Base-by-base conservation (phyloP, 2,797 vertebrate species). In the Babyrousa celebensis region DNA sequence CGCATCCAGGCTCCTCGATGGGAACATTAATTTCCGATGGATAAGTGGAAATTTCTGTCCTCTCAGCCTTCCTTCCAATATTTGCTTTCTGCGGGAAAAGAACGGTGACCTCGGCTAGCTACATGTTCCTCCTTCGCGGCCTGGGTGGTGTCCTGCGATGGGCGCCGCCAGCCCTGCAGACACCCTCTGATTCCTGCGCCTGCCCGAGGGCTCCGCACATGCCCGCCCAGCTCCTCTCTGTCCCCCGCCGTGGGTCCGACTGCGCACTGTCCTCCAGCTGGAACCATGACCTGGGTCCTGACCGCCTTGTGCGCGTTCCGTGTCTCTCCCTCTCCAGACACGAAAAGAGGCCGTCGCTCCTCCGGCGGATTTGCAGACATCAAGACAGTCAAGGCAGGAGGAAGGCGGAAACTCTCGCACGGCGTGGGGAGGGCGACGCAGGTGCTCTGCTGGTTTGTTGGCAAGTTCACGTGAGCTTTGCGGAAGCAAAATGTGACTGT, bases 261-360 rank as follows among this genome's bases (percentile, higher is more conserved):
- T 5, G 17, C 15, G 27, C 14, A 4, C 18, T 52, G 14, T 12
- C 65, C 72, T 56, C n/a, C 14, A 0, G 32, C 16, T 15, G 17
- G 14, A 32, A 11, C 0, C 1, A 1, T 0, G 67, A 68, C 0
- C 0, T 0, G 54, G 40, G 32, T n/a, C 68, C 43, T 27, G 68
- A 32, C 32, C 29, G 12, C 60, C 12, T 18, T 36, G 14, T 8
- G 12, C 23, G 4, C 17, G 43, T 62, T 48, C 36, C 1, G 17
- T 8, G 58, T 60, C 77, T 63, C 68, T 32, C 21, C 48, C 16
- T 8, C 0, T 54, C 65, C 23, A n/a, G 80, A 58, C 1, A 5
- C 12, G 63, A 52, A 43, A 6, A 52, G 79, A 83, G 6, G 3
- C 20, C 32, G 0, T 16, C 78, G 23, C 67, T 56, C 27, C 10